A percentile compares a stretch with the other conserved stretches of the same genome.
Conservation (phyloP, 2,888 invertebrate species). For the Nineta flava region DNA sequence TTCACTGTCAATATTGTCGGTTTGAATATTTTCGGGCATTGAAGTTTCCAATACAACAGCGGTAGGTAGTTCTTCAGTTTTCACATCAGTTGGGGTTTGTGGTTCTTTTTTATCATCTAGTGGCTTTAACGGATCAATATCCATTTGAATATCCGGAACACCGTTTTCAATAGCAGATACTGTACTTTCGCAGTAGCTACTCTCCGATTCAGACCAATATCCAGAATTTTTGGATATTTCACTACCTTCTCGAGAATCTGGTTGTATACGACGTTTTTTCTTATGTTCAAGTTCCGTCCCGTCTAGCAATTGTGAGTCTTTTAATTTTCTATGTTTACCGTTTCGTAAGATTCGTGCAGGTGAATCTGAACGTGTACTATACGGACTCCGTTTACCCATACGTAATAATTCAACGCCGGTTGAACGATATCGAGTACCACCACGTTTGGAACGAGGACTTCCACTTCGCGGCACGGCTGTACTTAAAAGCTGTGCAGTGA, state of each 20-base stretch:
- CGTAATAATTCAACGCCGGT: slow-evolving; percentile 15
- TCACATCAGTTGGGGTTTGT: slow-evolving; percentile 6
- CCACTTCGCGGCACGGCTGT: slow-evolving; percentile 20
- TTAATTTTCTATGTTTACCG: slow-evolving; percentile 47
- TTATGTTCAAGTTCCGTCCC: slow-evolving; percentile 34
- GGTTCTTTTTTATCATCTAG: slow-evolving; percentile 3
- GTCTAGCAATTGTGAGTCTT: slow-evolving; percentile 36
- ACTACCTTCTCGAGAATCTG: slow-evolving; percentile 40
- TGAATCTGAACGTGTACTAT: slow-evolving; percentile 42
- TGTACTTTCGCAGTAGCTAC: slow-evolving; percentile 36
- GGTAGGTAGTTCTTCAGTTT: neutral
- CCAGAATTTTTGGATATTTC: slow-evolving; percentile 44
- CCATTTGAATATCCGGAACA: slow-evolving; percentile 4
- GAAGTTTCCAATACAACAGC: neutral
- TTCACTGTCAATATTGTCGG: slow-evolving; percentile 10
- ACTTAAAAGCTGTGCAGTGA: slow-evolving; percentile 15
- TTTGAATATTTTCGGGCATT: slow-evolving; percentile 4
- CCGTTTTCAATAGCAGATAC: slow-evolving; percentile 5
- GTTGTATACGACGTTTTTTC: slow-evolving; percentile 36
- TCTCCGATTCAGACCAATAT: slow-evolving; percentile 41
- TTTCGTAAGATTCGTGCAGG: slow-evolving; percentile 43
- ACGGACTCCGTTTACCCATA: slow-evolving; percentile 30
- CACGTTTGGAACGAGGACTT: slow-evolving; percentile 20
- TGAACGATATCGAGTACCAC: slow-evolving; percentile 19
- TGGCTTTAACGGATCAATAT: slow-evolving; percentile 9